Conservation (phyloP, 2,113 vertebrate species). For the Sebastes fasciatus region DNA sequence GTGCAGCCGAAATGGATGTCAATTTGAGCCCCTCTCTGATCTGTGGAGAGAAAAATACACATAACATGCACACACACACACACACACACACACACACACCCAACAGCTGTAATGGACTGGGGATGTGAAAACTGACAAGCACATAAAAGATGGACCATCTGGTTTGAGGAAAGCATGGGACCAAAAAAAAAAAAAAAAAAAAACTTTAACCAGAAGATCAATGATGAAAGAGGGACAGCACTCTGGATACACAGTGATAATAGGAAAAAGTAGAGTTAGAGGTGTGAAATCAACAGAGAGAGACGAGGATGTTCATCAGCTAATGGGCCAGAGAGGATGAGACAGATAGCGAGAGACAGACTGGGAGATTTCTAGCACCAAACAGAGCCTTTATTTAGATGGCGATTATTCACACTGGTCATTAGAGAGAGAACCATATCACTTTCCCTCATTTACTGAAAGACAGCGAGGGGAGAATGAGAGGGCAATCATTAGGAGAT, state of each 20-base stretch:
- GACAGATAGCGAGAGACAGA: constrained; percentile 60
- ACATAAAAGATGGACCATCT: constrained; percentile 51
- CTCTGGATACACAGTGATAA: background rate
- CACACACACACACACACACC: constrained; percentile 31
- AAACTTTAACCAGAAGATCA: constrained; percentile 20
- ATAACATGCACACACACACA: constrained; percentile 31
- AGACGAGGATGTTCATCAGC: constrained; percentile 2
- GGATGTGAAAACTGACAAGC: constrained; percentile 68
- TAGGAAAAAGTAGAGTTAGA: background rate
- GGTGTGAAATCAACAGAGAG: constrained; percentile 23
- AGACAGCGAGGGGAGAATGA: constrained; percentile 73
- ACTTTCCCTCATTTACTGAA: constrained; percentile 90
- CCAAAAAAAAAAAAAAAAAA: background rate
- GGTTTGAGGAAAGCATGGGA: constrained; percentile 36
- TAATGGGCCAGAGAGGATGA: constrained; percentile 31
- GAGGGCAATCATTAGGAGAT: constrained; percentile 86
- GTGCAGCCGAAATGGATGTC: constrained; percentile 73
- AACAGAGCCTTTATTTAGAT: constrained; percentile 87
- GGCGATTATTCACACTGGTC: constrained; percentile 86
- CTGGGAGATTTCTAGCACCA: constrained; percentile 77
- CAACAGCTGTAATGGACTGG: constrained; percentile 71
- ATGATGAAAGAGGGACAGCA: constrained; percentile 37
- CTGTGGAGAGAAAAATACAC: constrained; percentile 49
- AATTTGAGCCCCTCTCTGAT: constrained; percentile 79
- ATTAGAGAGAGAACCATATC: constrained; percentile 87